Percentiles rank a stretch among this genome's conserved stretches.
Conservation (phyloP, 1,140 invertebrate species). For the Bombus sylvicola region DNA sequence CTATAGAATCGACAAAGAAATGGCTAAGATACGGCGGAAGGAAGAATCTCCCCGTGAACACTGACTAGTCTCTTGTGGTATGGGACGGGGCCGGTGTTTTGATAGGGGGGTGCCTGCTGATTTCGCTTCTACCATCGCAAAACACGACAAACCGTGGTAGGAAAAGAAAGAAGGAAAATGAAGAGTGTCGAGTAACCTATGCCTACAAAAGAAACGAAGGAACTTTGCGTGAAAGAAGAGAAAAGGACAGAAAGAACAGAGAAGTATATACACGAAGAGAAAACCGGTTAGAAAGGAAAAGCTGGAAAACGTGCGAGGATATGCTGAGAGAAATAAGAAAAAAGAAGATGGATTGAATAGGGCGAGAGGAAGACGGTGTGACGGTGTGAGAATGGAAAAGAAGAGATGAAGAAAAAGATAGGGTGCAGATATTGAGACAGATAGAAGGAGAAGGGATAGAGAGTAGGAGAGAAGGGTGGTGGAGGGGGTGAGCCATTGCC, state of each 20-base stretch:
- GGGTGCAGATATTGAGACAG: conserved; percentile 43
- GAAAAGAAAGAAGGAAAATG: conserved; percentile 1
- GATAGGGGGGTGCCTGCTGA: conserved; percentile 18
- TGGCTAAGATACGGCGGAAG: neutral
- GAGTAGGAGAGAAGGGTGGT: neutral
- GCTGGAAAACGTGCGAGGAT: neutral
- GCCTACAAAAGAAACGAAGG: conserved; percentile 22
- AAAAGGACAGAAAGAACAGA: neutral
- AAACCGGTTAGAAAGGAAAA: neutral
- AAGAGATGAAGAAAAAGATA: conserved; percentile 45
- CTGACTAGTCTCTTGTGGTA: conserved; percentile 13
- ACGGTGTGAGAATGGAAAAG: conserved; percentile 4
- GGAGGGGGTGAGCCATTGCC: conserved; percentile 63
- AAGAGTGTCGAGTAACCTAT: conserved; percentile 10
- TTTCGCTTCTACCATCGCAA: conserved; percentile 6
- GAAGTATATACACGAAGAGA: neutral
- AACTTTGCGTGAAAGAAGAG: neutral
- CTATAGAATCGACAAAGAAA: neutral
- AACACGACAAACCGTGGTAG: neutral
- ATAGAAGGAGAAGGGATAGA: conserved; percentile 23
- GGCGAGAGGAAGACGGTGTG: neutral
- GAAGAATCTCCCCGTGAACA: conserved; percentile 10
- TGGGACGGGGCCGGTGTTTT: neutral
- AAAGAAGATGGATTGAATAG: neutral
- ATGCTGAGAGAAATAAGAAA: neutral